Percentiles rank a stretch among this genome's conserved stretches.
Conservation (phyloP, 2,888 invertebrate species). For the Hirtodrosophila cameraria region DNA sequence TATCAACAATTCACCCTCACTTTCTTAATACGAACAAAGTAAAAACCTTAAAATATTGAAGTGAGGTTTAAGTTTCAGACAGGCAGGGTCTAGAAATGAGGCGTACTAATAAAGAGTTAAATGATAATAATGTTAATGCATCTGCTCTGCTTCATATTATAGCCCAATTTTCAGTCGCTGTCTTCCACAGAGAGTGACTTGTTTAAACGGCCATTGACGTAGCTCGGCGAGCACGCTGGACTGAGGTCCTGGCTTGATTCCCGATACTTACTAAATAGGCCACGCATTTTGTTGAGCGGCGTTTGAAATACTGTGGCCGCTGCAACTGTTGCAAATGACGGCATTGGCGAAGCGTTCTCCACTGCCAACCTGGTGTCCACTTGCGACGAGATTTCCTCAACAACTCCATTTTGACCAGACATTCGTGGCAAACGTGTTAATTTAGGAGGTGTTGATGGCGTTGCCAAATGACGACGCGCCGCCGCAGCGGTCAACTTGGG, state of each 20-base stretch:
- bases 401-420: slow-evolving; percentile 1
- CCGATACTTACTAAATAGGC: slow-evolving; percentile 71
- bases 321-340: slow-evolving; percentile 20
- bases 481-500: slow-evolving; percentile 41
- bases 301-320: slow-evolving; percentile 46
- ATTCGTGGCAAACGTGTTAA: neutral
- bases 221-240: slow-evolving; percentile 10
- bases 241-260: slow-evolving; percentile 47
- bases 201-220: neutral
- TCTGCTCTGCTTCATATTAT: slow-evolving; percentile 1
- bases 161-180: slow-evolving; percentile 18
- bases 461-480: neutral
- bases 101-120: neutral
- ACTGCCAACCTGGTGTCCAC: slow-evolving; percentile 20
- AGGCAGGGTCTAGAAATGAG: too few relatives aligned
- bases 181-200: slow-evolving; percentile 13
- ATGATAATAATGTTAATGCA: slow-evolving; percentile 18
- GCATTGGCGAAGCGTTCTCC: slow-evolving; percentile 21
- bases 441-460: slow-evolving; percentile 17
- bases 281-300: slow-evolving; percentile 67
- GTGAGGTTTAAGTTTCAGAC: too few relatives aligned
- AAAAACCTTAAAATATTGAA: too few relatives aligned
- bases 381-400: neutral
- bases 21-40: too few relatives aligned
- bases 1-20: too few relatives aligned